phyloP scores from a whole-genome alignment of 2,113 vertebrate genomes.

The Salvator merianae region DNA sequence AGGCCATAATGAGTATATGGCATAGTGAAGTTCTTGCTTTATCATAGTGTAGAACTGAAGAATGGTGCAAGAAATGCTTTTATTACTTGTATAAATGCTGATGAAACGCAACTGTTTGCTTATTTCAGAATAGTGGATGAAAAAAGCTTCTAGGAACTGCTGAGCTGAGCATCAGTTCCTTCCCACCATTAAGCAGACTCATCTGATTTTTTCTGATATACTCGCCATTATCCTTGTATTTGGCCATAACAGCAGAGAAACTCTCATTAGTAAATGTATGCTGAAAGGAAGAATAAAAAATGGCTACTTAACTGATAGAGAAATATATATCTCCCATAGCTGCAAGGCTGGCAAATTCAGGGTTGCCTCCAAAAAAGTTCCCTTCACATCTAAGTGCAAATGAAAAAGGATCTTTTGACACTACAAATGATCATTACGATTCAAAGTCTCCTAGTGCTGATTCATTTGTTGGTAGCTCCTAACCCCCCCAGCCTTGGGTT shows the following conservation, averaged over 20 bases:
- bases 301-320: slow-evolving; percentile 36
- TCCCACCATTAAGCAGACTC: slow-evolving; percentile 10
- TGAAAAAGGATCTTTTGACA: slow-evolving; percentile 16
- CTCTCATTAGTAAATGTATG: slow-evolving; percentile 41
- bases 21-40: background rate
- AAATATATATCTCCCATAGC: slow-evolving; percentile 27
- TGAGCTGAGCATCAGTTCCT: slow-evolving; percentile 18
- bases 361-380: slow-evolving; percentile 11
- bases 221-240: slow-evolving; percentile 35
- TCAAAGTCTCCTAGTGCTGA: slow-evolving; percentile 50
- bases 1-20: background rate
- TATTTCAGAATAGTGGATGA: slow-evolving; percentile 19
- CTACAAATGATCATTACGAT: slow-evolving; percentile 35
- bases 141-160: slow-evolving; percentile 2
- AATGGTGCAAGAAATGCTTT: slow-evolving; percentile 7
- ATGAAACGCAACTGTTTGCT: slow-evolving; percentile 5
- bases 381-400: slow-evolving; percentile 18
- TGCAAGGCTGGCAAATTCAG: slow-evolving; percentile 33
- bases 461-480: slow-evolving; percentile 43
- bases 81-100: background rate
- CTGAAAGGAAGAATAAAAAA: slow-evolving; percentile 41
- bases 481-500: slow-evolving; percentile 29
- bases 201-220: slow-evolving; percentile 34
- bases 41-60: background rate
- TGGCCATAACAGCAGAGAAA: slow-evolving; percentile 47